Evolutionary conservation across 2,797 vertebrate species (phyloP).

Genomic region (Myoxocephalus aenaeus): DNA sequence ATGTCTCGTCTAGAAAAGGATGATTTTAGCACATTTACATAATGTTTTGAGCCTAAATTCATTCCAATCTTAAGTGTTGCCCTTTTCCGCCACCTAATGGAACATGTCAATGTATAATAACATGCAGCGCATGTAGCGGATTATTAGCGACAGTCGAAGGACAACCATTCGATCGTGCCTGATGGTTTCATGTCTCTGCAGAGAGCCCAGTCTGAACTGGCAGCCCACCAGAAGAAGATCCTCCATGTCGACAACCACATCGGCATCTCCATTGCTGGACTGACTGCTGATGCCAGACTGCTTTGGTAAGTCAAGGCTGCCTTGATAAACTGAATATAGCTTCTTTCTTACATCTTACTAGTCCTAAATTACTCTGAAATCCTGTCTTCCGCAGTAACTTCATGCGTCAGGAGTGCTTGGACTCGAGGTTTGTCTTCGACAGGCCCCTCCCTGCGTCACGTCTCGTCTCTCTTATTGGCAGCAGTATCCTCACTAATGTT

Average conservation of each 20-base stretch:
- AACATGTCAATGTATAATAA: background rate
- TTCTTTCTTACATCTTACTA: background rate
- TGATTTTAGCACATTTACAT: background rate
- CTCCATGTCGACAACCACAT: constrained; percentile 97
- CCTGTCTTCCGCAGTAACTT: constrained; percentile 89
- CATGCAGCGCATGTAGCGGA: background rate
- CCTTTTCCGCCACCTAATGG: background rate
- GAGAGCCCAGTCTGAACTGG: constrained; percentile 98
- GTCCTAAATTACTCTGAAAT: background rate
- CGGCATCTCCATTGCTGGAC: constrained; percentile 97
- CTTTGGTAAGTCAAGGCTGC: constrained; percentile 86
- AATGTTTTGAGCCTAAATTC: too few relatives aligned
- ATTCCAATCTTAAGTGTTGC: background rate
- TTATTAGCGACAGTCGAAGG: background rate
- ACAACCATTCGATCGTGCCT: background rate
- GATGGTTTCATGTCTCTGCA: constrained; percentile 56
- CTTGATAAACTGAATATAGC: background rate
- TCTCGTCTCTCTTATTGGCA: constrained; percentile 95
- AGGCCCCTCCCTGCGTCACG: constrained; percentile 95
- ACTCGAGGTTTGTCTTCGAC: constrained; percentile 98
- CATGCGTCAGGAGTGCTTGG: constrained; percentile 99
- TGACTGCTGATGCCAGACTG: constrained; percentile 95
- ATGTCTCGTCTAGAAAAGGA: too few relatives aligned
- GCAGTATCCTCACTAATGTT: constrained; percentile 92
- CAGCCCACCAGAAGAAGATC: constrained; percentile 99